Evolutionary conservation across 2,797 vertebrate genomes (phyloP), one percentile per base, ranked within the genome.

Genomic region (Pelobates cultripes): DNA sequence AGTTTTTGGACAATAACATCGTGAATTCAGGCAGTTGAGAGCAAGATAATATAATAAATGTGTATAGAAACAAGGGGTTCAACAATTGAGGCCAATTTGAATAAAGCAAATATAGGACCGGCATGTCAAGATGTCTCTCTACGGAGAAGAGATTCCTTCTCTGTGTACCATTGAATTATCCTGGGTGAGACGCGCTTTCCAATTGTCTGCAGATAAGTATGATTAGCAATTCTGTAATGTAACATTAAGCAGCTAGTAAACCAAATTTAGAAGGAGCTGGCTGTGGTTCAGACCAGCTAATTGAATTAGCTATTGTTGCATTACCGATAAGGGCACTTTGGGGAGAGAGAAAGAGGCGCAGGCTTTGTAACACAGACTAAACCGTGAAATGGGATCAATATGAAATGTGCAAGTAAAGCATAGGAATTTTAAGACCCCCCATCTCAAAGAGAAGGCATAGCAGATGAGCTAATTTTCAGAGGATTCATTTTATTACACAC

Each of bases 231-330:
- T 87, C 84, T 81, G 81, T 64, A 73, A 83, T 73, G 44, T 82
- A 83, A 80, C 79, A 84, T 83, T 70, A 81, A 87, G 79, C 79
- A 76, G 85, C 87, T 77, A 74, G 83, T 85, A 84, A 85, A 88
- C 85, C 83, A 83, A 86, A 89, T 88, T 87, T 84, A 86, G 85
- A 83, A 83, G 83, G 60, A 85, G 78, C 88, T 87, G 85, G 87
- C 88, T 86, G 86, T 81, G 67, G 66, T 87, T 90, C 87, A 86
- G 87, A 84, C 78, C 84, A 63, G 82, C 86, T 91, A 89, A 90
- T 87, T 88, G 87, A 90, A 90, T 88, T 86, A 88, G 82, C 88
- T 87, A 85, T 86, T 86, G 86, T 86, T 89, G 85, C 85, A 80
- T 86, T 83, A 85, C 89, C 83, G 87, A 89, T 88, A 89, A 90